Evolutionary conservation across 2,888 invertebrate species (phyloP), one percentile per base, ranked within the genome.

Genomic region (Liposcelis brunnea): DNA sequence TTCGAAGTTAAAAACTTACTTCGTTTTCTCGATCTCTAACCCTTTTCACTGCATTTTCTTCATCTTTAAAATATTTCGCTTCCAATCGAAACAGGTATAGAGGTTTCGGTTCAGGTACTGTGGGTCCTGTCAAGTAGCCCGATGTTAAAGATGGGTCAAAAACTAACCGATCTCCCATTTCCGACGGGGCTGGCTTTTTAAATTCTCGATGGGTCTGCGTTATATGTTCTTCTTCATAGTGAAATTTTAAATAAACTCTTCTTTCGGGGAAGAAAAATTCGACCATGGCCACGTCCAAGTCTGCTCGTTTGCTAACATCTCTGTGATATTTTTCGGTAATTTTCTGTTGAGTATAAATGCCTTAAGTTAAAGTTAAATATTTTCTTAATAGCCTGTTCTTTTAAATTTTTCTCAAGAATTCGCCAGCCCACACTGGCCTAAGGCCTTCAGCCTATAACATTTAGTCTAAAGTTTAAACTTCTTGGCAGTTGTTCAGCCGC

Each of bases 151-250:
- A 69, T 1, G 76, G 74, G 56, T 75, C 69, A 51, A 74, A 80
- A 33, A 67, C 58, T 8, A 80, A 65, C 52, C 72, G 71, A 4
- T 78, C 74, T 0, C 78, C 80, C 53, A 78, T 75, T 55, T 84
- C 80, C 1, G 77, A 72, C 45, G 74, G 61, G 4, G 76, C 72
- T 0, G 84, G 82, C 55, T 81, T 83, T 2, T 68, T 63, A 52
- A 76, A 84, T 43, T 64, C 68, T 34, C 79, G 68, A 0, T 72
- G 77, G 10, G 74, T 69, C 49, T 76, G 74, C 0, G 77, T 74
- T 2, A 75, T 69, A 50, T 71, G 64, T 16, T 59, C 74, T 48
- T 70, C 67, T 1, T 65, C 72, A 52, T 77, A 78, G 52, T 80
- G 80, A 55, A 72, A 77, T 33, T 71, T 62, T 4, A 81, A 55